A percentile compares a stretch with the other conserved stretches of the same genome.
phyloP scores from a whole-genome alignment of 2,797 vertebrate genomes.

The Chrysocyon brachyurus region DNA sequence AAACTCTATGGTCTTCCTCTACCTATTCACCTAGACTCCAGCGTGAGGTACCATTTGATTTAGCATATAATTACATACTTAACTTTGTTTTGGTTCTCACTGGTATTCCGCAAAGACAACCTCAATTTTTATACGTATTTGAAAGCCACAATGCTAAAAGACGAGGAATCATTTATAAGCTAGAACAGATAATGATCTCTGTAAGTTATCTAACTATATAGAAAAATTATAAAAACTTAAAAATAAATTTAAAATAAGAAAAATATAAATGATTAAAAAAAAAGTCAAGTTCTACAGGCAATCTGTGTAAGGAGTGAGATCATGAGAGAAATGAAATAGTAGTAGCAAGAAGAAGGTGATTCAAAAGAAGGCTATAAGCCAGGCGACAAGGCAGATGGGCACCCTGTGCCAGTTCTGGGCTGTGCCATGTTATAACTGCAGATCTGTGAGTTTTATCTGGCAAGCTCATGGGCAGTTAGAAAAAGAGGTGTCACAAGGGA shows the following conservation, averaged over 20 bases:
- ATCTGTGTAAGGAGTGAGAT: background rate
- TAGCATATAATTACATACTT: constrained; percentile 19
- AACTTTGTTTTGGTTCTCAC: constrained; percentile 27
- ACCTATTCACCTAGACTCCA: background rate
- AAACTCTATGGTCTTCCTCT: constrained; percentile 24
- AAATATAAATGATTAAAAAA: constrained; percentile 33
- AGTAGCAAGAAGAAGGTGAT: background rate
- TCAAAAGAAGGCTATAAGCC: background rate
- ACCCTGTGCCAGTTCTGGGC: background rate
- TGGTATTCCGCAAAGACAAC: background rate
- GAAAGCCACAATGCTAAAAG: constrained; percentile 59
- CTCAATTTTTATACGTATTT: constrained; percentile 47
- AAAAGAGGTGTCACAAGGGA: constrained; percentile 2
- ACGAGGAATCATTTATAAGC: constrained; percentile 29
- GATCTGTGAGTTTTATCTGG: background rate
- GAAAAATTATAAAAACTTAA: background rate
- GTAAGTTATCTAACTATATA: background rate
- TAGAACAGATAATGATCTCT: constrained; percentile 12
- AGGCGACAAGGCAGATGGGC: background rate
- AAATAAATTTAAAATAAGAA: constrained; percentile 2
- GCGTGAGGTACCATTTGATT: background rate
- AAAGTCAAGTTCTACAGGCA: background rate
- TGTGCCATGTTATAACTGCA: background rate
- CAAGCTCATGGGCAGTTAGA: background rate
- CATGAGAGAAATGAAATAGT: constrained; percentile 38